Base-by-base conservation (phyloP, 2,888 invertebrate species). In the Antitype chi region DNA sequence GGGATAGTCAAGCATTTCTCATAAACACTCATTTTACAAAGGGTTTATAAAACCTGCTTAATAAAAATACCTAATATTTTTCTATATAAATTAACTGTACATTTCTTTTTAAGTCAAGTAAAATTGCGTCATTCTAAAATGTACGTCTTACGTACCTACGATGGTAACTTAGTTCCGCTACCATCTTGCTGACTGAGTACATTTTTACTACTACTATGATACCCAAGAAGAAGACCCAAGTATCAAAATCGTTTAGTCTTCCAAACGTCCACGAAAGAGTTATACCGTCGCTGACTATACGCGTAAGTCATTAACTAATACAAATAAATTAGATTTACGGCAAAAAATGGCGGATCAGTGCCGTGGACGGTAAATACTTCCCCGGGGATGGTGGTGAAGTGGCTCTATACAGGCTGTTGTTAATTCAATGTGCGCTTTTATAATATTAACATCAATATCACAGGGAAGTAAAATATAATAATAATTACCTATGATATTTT, bases 231-330 rank as follows among this genome's bases (percentile, higher is more conserved):
- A 11, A 23, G 11, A 52, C 0, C 0, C 7, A 92, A 93, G 90
- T 93, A 95, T 93, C 94, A 94, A 95, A 85, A 89, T 57, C 0
- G 17, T 6, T 63, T 0, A 0, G 53, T 87, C 87, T n/a, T 32
- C 28, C 11, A 38, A 32, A 84, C 76, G 83, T 85, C 80, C 87
- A 88, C 84, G 86, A 95, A 96, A 96, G 95, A 96, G 95, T 96
- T 96, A 94, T 93, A 93, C 90, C 89, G 85, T 89, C 90, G 89
- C 90, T 91, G 90, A 92, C 78, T 87, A 91, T 92, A 94, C 90
- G 95, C 93, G 94, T 95, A 95, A 95, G 96, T 96, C 96, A 96
- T 96, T 96, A 96, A 95, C 96, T 96, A 96, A 96, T 96, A 96
- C 96, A 96, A 96, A 96, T 96, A 96, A 96, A 96, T 96, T 96